Evolutionary conservation across 2,888 invertebrate species (phyloP), one percentile per base, ranked within the genome.

Genomic region (Acheta domesticus): DNA sequence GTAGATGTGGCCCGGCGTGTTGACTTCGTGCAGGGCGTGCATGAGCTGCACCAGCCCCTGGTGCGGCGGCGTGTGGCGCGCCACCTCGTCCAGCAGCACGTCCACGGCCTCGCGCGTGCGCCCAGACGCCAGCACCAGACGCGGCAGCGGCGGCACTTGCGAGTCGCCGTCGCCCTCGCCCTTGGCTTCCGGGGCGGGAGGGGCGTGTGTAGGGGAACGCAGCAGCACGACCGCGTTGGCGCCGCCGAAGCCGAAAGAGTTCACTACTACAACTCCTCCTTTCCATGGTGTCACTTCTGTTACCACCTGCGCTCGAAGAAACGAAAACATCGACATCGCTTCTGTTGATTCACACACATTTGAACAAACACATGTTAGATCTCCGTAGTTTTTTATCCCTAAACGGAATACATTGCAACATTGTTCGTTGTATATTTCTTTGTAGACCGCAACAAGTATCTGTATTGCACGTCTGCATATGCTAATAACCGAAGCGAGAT

Each of bases 221-320:
- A 97, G 89, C 83, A 98, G 90, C 1, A 96, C 88, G 87, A 97
- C 97, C 21, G 95, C 96, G 87, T 97, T 97, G 74, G 96, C 96
- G 79, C 99, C 99, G 81, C 99, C 98, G 88, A 99, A 99, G 20
- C 99, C 99, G 87, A 99, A 99, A 12, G 98, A 98, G 88, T 99
- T 99, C 48, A 99, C 88, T 36, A 94, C 98, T 79, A 96, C 92
- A 81, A 95, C 90, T n/a, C 97, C 98, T 77, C 97, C 98, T 79
- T 93, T 91, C 94, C 95, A 98, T 48, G 92, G 91, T 81, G 91
- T 93, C 0, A 73, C 21, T n/a, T 73, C 76, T 2, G 74, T 62
- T n/a, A 80, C 79, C 36, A 78, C 79, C 79, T 78, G 19, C 62
- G 62, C 19, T 62, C 23, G 2, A 23, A 23, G 23, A 23, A 23